Conservation (phyloP, 2,113 vertebrate genomes). For the Axis porcinus region DNA sequence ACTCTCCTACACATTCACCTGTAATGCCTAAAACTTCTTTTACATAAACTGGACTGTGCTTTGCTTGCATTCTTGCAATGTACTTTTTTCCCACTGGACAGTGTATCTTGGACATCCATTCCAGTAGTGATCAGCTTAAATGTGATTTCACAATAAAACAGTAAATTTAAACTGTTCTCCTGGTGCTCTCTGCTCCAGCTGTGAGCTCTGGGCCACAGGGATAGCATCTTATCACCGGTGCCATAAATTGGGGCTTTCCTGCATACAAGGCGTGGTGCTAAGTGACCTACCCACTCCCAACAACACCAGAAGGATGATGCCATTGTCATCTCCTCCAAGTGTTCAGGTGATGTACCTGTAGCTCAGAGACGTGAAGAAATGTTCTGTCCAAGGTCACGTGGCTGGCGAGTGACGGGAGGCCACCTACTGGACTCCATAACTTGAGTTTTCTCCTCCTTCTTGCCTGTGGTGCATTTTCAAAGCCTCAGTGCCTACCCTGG, state of each 20-base stretch:
- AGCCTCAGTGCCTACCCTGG: neutral
- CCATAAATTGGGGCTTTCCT: neutral
- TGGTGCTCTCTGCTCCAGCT: neutral
- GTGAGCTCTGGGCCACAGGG: neutral
- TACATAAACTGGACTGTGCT: neutral
- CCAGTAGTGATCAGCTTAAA: neutral
- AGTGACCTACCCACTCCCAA: neutral
- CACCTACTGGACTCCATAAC: accelerated
- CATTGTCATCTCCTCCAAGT: neutral
- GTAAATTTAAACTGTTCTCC: neutral
- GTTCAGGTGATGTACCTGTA: neutral
- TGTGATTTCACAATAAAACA: neutral
- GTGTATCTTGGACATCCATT: neutral
- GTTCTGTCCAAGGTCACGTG: neutral
- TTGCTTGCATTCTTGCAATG: neutral
- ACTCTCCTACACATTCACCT: neutral
- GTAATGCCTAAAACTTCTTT: neutral
- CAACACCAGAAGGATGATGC: accelerated
- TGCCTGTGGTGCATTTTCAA: neutral
- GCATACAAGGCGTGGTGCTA: neutral
- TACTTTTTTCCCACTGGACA: no score
- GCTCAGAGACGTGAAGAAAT: neutral
- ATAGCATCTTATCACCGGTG: accelerated
- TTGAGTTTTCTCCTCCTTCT: neutral
- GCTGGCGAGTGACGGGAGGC: neutral